Evolutionary conservation across 2,888 invertebrate species (phyloP), one percentile per base, ranked within the genome.

Genomic region (Cepaea hortensis): DNA sequence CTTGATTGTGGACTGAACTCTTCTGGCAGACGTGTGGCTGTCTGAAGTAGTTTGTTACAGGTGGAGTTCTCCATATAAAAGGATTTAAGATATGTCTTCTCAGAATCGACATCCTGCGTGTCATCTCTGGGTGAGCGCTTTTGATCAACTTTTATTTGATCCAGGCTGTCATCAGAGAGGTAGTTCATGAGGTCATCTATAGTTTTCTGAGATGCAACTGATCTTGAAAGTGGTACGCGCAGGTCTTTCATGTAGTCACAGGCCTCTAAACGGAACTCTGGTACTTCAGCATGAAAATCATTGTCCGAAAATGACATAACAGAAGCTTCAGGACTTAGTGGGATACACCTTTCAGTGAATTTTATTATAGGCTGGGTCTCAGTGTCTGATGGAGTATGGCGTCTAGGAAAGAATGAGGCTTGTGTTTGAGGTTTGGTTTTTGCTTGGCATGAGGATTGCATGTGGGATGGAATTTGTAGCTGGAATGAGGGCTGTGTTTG

Each of bases 161-260:
- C 87, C 18, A 68, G 5, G 48, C 79, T 75, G 48, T 87, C 84
- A 23, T 86, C 84, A 35, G 85, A 88, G 70, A 89, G 88, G n/a
- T 89, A 89, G 72, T 88, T 90, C 46, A 91, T 80, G 48, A 92
- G 88, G 13, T 91, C 91, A 82, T 91, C 91, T 18, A 91, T 87
- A 82, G 91, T 91, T 15, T 90, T 89, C 50, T 84, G 73, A 6
- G 77, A 68, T 7, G 65, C 61, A 15, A 55, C 23, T 20, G 81
- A 85, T 23, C 48, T 18, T 46, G 76, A 76, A 1, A 55, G 13
- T 20, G n/a, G 75, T 20, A 76, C 62, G 15, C 35, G 61, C 6
- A 23, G 4, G 35, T 65, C 80, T 11, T 55, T 68, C 4, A 35
- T 15, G 35, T 35, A 55, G 18, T 13, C 68, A 48, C 18, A 11